Conservation (phyloP, 23 tunicate species). For the Diplosoma virens region DNA sequence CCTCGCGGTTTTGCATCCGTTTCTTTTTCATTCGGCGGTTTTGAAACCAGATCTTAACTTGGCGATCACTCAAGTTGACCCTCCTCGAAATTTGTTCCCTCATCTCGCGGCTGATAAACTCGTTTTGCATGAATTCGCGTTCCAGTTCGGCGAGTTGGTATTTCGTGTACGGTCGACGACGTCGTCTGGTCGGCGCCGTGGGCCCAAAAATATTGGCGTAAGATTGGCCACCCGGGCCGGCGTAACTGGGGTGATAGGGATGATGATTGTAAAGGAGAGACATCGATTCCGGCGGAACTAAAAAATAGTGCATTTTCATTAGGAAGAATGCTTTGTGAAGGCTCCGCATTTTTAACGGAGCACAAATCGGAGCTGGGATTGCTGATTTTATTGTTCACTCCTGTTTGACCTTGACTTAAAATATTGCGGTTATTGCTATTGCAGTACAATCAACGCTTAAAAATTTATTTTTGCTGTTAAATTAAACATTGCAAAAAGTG, state of each 20-base stretch:
- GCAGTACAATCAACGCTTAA: too few relatives aligned
- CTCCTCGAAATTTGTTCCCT: conserved; percentile 78
- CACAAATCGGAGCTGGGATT: too few relatives aligned
- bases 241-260: background rate
- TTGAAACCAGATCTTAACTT: conserved; percentile 98
- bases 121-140: conserved; percentile 80
- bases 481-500: too few relatives aligned
- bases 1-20: conserved; percentile 65
- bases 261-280: background rate
- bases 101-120: conserved; percentile 97
- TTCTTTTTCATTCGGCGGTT: conserved; percentile 98
- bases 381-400: too few relatives aligned
- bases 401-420: too few relatives aligned
- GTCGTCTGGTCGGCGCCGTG: conserved; percentile 29
- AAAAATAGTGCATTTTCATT: too few relatives aligned
- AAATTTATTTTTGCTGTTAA: too few relatives aligned
- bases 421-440: too few relatives aligned
- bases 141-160: conserved; percentile 90
- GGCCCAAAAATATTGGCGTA: conserved; percentile 6
- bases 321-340: too few relatives aligned
- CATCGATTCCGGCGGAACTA: conserved; percentile 19
- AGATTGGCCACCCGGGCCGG: background rate
- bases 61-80: conserved; percentile 78
- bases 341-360: too few relatives aligned
- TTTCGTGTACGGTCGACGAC: conserved; percentile 95